These are phyloP conservation scores for Oligia latruncula DNA, from an alignment of 2,888 invertebrate species.

Conservation along the genomic window DNA sequence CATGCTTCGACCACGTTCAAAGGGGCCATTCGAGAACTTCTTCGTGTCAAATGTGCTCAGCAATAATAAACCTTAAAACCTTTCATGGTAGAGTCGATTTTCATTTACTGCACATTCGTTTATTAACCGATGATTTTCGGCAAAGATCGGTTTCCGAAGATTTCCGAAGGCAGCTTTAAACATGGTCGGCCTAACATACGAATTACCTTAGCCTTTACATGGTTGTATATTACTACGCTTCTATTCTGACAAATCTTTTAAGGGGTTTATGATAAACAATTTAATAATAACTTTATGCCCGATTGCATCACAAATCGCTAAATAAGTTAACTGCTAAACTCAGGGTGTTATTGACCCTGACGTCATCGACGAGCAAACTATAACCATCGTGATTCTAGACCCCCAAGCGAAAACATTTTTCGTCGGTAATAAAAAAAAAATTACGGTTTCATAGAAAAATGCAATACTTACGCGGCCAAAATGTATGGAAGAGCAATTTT, in stretches of 20 bases:
- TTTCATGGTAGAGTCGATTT: neutral
- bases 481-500: too few species aligned
- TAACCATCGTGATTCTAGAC: too few species aligned
- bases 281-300: neutral
- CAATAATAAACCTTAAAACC: constrained; percentile 24
- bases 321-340: neutral
- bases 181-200: neutral
- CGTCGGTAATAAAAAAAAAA: too few species aligned
- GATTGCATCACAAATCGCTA: neutral
- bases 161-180: constrained; percentile 10
- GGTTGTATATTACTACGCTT: constrained; percentile 22
- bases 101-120: neutral
- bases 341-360: too few species aligned
- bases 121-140: neutral
- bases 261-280: constrained; percentile 3
- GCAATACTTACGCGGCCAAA: too few species aligned
- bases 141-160: constrained; percentile 6
- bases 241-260: neutral
- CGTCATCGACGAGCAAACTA: too few species aligned
- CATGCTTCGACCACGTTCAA: constrained; percentile 14
- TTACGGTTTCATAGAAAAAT: too few species aligned
- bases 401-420: too few species aligned
- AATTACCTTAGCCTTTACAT: neutral
- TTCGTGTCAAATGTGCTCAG: neutral
- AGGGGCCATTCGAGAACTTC: neutral